Evolutionary conservation across 35 echinoderm and acorn worm species (phyloP).

Genomic region (Anneissia japonica): DNA sequence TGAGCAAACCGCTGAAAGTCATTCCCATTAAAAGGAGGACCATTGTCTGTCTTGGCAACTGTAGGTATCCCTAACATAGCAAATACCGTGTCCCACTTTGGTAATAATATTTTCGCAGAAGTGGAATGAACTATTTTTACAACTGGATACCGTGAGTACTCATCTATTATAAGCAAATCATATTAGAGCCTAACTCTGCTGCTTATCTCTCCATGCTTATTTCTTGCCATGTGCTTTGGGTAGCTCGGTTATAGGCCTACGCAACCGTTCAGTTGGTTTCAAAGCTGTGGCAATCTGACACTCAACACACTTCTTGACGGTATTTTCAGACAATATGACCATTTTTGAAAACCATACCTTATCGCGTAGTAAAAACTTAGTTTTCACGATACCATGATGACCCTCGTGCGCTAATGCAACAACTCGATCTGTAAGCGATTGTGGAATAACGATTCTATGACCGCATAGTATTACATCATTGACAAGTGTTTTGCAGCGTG

Average conservation of each 20-base stretch:
- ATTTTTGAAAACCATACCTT: constrained; percentile 78
- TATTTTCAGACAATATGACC: constrained; percentile 23
- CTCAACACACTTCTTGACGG: constrained; percentile 30
- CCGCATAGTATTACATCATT: neutral
- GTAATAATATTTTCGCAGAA: constrained; percentile 44
- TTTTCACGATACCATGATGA: constrained; percentile 65
- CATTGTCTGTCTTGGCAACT: constrained; percentile 45
- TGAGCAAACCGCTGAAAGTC: constrained; percentile 59
- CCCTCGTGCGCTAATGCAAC: constrained; percentile 33
- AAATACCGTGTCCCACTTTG: constrained; percentile 60
- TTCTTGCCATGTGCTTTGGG: constrained; percentile 41
- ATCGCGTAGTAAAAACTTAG: constrained; percentile 52
- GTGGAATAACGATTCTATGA: neutral
- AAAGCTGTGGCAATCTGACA: constrained; percentile 40
- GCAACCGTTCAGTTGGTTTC: constrained; percentile 10
- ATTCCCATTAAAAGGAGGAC: constrained; percentile 57
- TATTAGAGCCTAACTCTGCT: too few species aligned
- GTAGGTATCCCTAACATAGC: constrained; percentile 43
- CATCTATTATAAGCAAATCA: constrained; percentile 2
- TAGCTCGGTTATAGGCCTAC: constrained; percentile 35
- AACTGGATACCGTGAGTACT: constrained; percentile 53
- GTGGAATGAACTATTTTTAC: constrained; percentile 65
- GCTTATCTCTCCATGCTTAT: constrained; percentile 71
- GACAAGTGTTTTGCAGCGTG: neutral
- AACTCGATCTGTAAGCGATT: neutral